Evolutionary conservation across 2,113 vertebrate species (phyloP).

Genomic region (Platycercus adscitus): DNA sequence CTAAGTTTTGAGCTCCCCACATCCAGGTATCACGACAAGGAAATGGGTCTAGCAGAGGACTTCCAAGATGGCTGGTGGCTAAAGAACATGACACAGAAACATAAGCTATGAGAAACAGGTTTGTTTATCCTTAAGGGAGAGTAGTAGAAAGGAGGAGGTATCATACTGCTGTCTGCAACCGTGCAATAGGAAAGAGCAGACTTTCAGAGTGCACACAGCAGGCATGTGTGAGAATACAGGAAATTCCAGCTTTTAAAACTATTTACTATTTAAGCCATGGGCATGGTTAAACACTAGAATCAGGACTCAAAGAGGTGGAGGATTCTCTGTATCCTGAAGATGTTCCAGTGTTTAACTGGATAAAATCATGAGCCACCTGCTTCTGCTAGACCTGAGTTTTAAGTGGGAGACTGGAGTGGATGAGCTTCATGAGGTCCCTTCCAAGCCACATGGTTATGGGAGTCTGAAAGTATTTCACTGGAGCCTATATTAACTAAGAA

Average conservation of each 20-base stretch:
- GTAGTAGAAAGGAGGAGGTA: background rate
- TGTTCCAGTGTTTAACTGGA: background rate
- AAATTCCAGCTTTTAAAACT: background rate
- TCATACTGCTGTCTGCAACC: background rate
- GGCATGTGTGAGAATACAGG: background rate
- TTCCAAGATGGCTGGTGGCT: background rate
- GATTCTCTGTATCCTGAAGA: background rate
- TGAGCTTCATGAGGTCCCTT: background rate
- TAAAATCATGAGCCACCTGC: background rate
- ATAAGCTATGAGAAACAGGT: background rate
- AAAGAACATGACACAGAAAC: background rate
- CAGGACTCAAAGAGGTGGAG: background rate
- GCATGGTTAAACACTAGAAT: background rate
- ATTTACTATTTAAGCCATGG: background rate
- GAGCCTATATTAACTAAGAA: background rate
- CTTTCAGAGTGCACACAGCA: background rate
- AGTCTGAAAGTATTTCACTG: background rate
- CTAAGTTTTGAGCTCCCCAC: background rate
- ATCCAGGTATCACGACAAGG: background rate
- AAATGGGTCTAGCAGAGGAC: background rate
- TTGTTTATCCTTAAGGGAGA: background rate
- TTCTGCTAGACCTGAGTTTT: background rate
- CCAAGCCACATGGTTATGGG: background rate
- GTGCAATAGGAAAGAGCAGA: fast-evolving
- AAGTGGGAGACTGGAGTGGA: background rate